These are phyloP conservation scores for Atta texana DNA, from an alignment of 1,140 invertebrate genomes.

Conservation along the genomic window DNA sequence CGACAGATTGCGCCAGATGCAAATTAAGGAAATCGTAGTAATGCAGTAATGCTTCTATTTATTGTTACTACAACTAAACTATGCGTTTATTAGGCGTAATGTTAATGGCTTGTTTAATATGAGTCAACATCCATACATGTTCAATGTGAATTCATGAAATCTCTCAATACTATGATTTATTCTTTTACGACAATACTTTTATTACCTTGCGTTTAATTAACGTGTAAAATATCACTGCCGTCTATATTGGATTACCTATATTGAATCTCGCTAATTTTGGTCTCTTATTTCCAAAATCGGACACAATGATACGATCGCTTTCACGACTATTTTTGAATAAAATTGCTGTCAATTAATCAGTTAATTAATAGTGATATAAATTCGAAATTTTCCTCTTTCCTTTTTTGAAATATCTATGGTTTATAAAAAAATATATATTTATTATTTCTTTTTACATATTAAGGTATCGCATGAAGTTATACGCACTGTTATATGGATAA, in stretches of 20 bases:
- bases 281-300: neutral
- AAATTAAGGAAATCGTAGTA: constrained; percentile 3
- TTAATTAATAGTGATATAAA: neutral
- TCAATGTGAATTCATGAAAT: neutral
- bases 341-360: neutral
- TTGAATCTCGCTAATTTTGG: neutral
- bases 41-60: neutral
- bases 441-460: neutral
- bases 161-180: neutral
- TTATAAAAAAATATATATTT: neutral
- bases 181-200: neutral
- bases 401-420: neutral
- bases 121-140: neutral
- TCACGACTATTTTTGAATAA: neutral
- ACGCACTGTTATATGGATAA: neutral
- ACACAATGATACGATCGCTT: neutral
- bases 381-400: neutral
- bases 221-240: neutral
- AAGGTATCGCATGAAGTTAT: neutral
- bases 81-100: neutral
- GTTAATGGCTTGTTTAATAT: constrained; percentile 26
- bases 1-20: neutral
- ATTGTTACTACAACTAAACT: neutral
- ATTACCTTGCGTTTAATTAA: constrained; percentile 1
- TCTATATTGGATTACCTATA: neutral